Percentiles rank a stretch among this genome's conserved stretches.
phyloP scores from a whole-genome alignment of 37 sponge, comb jelly and placozoan genomes.

The Beroe ovata region DNA sequence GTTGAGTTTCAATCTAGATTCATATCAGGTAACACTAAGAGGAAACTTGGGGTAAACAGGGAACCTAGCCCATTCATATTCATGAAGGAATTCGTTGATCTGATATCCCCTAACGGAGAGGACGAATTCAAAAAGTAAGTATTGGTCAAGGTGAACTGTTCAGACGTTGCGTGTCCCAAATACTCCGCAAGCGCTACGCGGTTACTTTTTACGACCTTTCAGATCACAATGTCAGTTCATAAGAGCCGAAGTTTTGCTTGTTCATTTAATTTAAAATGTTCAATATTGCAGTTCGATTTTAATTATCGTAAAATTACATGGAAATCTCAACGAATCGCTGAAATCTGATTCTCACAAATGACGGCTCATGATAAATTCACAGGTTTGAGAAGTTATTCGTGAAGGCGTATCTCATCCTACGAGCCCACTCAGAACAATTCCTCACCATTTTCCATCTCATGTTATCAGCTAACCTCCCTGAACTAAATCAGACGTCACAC shows the following conservation, averaged over 20 bases:
- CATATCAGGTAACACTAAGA: constrained; percentile 8
- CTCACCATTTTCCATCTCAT: constrained; percentile 6
- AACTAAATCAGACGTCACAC: constrained; percentile 6
- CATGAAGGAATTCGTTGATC: neutral
- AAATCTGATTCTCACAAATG: too few relatives aligned
- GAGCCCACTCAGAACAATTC: constrained; percentile 14
- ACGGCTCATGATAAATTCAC: too few relatives aligned
- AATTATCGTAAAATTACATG: too few relatives aligned
- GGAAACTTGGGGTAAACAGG: constrained; percentile 25
- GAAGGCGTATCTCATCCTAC: neutral
- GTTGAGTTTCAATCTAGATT: neutral
- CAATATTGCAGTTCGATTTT: neutral
- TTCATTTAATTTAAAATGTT: neutral
- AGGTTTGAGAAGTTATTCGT: constrained; percentile 38
- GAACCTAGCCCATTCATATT: constrained; percentile 25
- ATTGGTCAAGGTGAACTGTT: too few relatives aligned
- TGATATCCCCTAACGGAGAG: constrained; percentile 22
- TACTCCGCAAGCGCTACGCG: too few relatives aligned
- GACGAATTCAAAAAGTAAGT: constrained; percentile 53
- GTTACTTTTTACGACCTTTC: too few relatives aligned
- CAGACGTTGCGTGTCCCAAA: too few relatives aligned
- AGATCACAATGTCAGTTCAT: too few relatives aligned
- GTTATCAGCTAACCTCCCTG: neutral
- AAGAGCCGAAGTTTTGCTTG: too few relatives aligned
- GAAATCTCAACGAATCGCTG: too few relatives aligned